These are phyloP conservation scores for Corydoras sp. DNA, from an alignment of 2,113 vertebrate genomes.

Conservation along the genomic window DNA sequence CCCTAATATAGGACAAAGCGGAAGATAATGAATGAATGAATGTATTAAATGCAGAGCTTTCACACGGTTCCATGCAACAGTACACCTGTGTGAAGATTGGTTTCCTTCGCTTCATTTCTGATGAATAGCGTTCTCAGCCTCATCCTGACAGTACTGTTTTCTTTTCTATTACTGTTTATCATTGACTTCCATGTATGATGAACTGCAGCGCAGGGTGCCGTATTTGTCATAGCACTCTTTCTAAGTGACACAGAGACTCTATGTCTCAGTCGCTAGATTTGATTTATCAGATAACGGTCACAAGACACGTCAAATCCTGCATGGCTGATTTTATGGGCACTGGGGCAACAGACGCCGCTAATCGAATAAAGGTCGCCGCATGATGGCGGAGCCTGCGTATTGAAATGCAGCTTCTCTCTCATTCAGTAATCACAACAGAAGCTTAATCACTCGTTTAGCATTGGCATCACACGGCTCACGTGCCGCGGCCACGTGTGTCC, in stretches of 20 bases:
- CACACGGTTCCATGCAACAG: not conserved
- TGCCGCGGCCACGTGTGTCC: slow-evolving; percentile 44
- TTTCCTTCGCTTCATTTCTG: slow-evolving; percentile 47
- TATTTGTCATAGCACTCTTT: slow-evolving; percentile 44
- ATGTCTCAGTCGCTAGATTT: slow-evolving; percentile 32
- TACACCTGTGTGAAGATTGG: slow-evolving; percentile 17
- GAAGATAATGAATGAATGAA: too few relatives aligned
- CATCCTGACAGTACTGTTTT: slow-evolving; percentile 45
- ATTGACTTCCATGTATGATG: slow-evolving; percentile 51
- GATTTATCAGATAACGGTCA: slow-evolving; percentile 40
- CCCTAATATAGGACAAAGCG: too few relatives aligned
- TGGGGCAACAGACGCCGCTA: slow-evolving; percentile 18
- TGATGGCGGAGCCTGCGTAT: slow-evolving; percentile 21
- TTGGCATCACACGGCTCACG: slow-evolving; percentile 48
- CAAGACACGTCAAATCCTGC: slow-evolving; percentile 28
- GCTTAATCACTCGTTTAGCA: slow-evolving; percentile 56
- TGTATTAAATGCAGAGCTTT: not conserved
- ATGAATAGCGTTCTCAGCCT: slow-evolving; percentile 45
- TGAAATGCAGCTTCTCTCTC: slow-evolving; percentile 54
- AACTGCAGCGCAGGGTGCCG: slow-evolving; percentile 51
- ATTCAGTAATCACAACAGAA: slow-evolving; percentile 49
- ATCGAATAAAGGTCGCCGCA: slow-evolving; percentile 35
- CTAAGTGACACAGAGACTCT: slow-evolving; percentile 50
- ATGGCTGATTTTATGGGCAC: slow-evolving; percentile 19
- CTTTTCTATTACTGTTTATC: slow-evolving; percentile 51